Evolutionary conservation across 1,140 invertebrate genomes (phyloP), one percentile per base, ranked within the genome.

Genomic region (Myzus persicae): DNA sequence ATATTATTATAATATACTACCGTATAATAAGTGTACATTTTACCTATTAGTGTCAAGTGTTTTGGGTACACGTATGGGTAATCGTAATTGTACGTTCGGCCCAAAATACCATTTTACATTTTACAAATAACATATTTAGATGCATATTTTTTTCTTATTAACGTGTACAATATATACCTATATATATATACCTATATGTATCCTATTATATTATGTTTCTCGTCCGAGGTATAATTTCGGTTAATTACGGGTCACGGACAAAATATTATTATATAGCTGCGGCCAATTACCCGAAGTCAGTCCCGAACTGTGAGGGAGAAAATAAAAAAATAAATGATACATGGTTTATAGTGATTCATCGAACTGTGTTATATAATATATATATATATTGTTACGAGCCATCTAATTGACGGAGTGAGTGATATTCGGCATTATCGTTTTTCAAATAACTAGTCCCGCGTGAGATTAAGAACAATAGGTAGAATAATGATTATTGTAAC

Each of bases 371-470:
- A 11, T 31, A 36, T 46, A 22, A 87, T 51, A n/a, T 51, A 84
- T 54, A 48, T 48, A 48, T 26, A 48, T 48, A 48, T 48, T 48
- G 82, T 44, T 51, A 24, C 48, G 48, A 51, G 51, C 3, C 36
- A n/a, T n/a, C 59, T 89, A 89, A 54, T 89, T 89, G 88, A 89
- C 88, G 88, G 38, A 54, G 31, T 89, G 88, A 89, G 36, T 54
- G 88, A 89, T 89, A 89, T 87, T 87, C 85, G 31, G 46, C 42
- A 87, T 89, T 38, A 89, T 89, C 22, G 88, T 54, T 89, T 89
- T 40, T 36, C 88, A 36, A 54, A 36, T 54, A 89, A 89, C 88
- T 40, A 54, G 46, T 51, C 46, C n/a, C 20, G 22, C 48, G 36
- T 36, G 48, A 38, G 46, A 51, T 54, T 89, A 89, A 40, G 11